phyloP scores from a whole-genome alignment of 2,797 vertebrate genomes.

The Sitta carolinensis region DNA sequence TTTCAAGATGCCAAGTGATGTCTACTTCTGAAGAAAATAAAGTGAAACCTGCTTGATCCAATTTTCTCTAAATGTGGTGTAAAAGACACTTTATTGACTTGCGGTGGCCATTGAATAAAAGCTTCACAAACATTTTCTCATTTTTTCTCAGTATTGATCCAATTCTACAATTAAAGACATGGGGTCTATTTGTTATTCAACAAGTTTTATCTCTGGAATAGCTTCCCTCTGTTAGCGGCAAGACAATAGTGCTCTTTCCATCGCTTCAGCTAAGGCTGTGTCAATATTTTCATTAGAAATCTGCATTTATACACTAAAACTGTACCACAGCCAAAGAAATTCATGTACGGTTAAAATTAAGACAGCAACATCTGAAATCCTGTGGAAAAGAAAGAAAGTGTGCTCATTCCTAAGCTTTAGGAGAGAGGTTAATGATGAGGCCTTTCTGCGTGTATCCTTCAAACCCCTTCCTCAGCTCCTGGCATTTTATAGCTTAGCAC shows the following conservation, averaged over 20 bases:
- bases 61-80: neutral
- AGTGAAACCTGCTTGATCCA: neutral
- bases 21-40: neutral
- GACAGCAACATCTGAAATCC: slow-evolving; percentile 25
- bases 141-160: neutral
- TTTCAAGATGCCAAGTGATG: neutral
- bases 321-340: slow-evolving; percentile 20
- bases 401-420: neutral
- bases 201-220: slow-evolving; percentile 14
- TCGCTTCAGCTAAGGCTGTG: neutral
- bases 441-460: neutral
- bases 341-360: neutral
- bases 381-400: neutral
- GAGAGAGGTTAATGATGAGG: slow-evolving; percentile 28
- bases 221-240: neutral
- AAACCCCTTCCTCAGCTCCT: slow-evolving; percentile 14
- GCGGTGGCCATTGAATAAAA: neutral
- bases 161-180: neutral
- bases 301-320: neutral
- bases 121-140: neutral
- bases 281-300: slow-evolving; percentile 64
- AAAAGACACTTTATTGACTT: neutral
- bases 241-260: slow-evolving; percentile 1
- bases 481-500: slow-evolving; percentile 40
- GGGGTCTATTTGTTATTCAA: neutral